Conservation (phyloP, 2,113 vertebrate genomes). For the Toxostoma redivivum region DNA sequence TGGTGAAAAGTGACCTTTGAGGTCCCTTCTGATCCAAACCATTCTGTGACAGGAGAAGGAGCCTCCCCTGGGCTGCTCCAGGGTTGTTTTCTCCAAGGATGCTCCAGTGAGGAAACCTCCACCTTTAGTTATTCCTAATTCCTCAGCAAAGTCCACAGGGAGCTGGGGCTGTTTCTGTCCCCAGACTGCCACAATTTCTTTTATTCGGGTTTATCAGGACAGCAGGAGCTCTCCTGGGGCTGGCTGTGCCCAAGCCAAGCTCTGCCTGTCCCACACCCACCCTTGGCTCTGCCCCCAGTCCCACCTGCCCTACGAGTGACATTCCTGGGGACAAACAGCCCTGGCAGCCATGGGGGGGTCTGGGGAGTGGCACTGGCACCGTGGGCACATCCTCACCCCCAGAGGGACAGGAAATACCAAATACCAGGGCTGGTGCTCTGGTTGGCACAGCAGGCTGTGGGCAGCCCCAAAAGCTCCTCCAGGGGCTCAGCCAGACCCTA, state of each 20-base stretch:
- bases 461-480: neutral
- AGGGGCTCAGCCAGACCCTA: neutral
- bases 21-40: neutral
- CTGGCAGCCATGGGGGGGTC: neutral
- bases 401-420: neutral
- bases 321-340: neutral
- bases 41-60: neutral
- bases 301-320: fast-evolving
- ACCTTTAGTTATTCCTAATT: neutral
- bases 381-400: fast-evolving
- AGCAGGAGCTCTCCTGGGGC: neutral
- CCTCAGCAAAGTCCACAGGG: neutral
- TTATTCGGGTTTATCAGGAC: too few species aligned
- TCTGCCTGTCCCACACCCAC: neutral
- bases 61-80: neutral
- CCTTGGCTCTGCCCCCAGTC: neutral
- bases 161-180: neutral
- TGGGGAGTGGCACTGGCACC: neutral
- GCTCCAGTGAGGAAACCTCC: neutral
- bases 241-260: neutral
- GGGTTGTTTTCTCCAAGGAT: neutral
- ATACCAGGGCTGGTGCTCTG: fast-evolving
- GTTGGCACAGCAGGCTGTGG: neutral
- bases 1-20: neutral
- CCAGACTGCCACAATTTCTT: neutral